These are phyloP conservation scores for Drosophila oshimai DNA, from an alignment of 1,140 invertebrate species.

Conservation along the genomic window DNA sequence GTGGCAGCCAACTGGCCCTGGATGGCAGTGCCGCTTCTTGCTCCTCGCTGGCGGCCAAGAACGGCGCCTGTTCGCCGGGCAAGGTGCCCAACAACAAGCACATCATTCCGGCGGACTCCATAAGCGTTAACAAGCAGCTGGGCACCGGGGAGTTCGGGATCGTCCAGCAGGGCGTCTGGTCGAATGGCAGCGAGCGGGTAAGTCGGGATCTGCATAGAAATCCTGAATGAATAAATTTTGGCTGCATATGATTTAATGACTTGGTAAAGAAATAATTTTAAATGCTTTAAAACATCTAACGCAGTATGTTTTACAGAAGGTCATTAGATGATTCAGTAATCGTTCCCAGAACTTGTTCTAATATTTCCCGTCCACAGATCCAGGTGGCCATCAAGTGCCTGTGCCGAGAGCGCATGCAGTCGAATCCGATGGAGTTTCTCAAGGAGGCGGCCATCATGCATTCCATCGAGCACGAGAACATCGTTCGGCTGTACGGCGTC, in stretches of 20 bases:
- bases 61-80: slow-evolving; percentile 65
- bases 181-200: slow-evolving; percentile 95
- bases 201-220: slow-evolving; percentile 59
- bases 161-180: slow-evolving; percentile 99
- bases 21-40: slow-evolving; percentile 46
- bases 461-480: slow-evolving; percentile 97
- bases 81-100: slow-evolving; percentile 93
- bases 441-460: slow-evolving; percentile 99
- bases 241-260: too few species aligned
- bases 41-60: slow-evolving; percentile 43
- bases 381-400: slow-evolving; percentile 99
- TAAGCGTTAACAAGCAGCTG: slow-evolving; percentile 96
- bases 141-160: slow-evolving; percentile 98
- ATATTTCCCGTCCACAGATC: slow-evolving; percentile 85
- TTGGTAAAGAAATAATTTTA: too few species aligned
- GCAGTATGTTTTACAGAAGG: too few species aligned
- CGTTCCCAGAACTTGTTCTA: background rate
- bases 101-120: slow-evolving; percentile 96
- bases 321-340: too few species aligned
- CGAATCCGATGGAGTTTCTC: slow-evolving; percentile 97
- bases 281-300: too few species aligned
- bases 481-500: slow-evolving; percentile 98
- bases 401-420: slow-evolving; percentile 95
- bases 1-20: slow-evolving; percentile 79
- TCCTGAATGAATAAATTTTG: too few species aligned